Percentiles rank a stretch among this genome's conserved stretches.
Evolutionary conservation across 2,797 vertebrate genomes (phyloP).

Genomic region (Pantherophis vulpinus): DNA sequence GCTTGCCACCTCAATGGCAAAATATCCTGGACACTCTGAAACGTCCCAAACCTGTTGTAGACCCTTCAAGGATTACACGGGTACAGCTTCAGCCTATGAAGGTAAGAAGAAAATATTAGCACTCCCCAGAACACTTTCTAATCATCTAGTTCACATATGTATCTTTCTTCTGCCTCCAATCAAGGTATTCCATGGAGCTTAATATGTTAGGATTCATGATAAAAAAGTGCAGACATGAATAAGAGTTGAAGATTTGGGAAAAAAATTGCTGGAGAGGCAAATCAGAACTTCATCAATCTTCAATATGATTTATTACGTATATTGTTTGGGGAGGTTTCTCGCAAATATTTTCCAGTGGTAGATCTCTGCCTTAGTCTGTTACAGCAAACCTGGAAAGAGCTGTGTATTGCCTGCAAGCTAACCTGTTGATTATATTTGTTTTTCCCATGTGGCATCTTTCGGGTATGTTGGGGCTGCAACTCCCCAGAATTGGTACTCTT

Average conservation of each 20-base stretch:
- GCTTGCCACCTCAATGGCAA: conserved; percentile 96
- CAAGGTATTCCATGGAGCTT: neutral
- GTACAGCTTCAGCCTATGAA: conserved; percentile 97
- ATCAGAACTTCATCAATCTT: neutral
- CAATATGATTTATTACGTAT: neutral
- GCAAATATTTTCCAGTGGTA: neutral
- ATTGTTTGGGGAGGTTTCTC: neutral
- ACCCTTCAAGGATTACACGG: conserved; percentile 92
- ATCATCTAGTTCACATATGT: neutral
- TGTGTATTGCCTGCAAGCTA: neutral
- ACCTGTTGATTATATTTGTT: neutral
- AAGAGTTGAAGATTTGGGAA: neutral
- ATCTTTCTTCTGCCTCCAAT: neutral
- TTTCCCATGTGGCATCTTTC: neutral
- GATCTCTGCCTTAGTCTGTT: neutral
- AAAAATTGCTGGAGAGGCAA: neutral
- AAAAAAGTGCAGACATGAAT: neutral
- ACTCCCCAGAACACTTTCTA: neutral
- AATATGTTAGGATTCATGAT: neutral
- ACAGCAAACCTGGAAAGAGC: neutral
- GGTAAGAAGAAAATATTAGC: conserved; percentile 70
- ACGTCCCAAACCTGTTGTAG: conserved; percentile 93
- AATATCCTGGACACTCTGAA: conserved; percentile 93
- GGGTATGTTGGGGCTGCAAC: neutral
- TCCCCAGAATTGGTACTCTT: neutral